These are phyloP conservation scores for Fukomys damarensis DNA, from an alignment of 2,113 vertebrate species.

Conservation along the genomic window DNA sequence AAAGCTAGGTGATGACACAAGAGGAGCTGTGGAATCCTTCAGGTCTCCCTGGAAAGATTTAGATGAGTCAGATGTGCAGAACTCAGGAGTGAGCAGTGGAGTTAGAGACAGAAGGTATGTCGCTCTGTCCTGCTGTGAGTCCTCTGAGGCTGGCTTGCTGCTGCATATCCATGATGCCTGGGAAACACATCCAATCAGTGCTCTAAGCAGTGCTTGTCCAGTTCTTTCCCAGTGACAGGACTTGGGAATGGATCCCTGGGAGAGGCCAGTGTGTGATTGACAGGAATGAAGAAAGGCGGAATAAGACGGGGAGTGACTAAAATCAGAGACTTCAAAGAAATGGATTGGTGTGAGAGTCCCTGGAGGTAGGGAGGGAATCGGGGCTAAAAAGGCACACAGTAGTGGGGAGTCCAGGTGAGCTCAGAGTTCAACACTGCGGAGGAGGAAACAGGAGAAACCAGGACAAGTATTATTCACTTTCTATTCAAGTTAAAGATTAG, in stretches of 20 bases:
- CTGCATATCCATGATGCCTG: not conserved
- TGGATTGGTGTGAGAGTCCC: not conserved
- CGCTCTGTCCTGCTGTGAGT: fast-evolving
- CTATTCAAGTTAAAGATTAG: not conserved
- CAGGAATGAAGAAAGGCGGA: not conserved
- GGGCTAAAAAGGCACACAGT: not conserved
- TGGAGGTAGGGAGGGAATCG: not conserved
- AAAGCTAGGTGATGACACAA: fast-evolving
- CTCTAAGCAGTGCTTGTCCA: fast-evolving
- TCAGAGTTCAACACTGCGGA: fast-evolving
- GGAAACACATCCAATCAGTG: not conserved
- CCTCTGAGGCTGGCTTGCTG: not conserved
- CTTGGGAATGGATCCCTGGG: not conserved
- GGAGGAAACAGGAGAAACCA: not conserved
- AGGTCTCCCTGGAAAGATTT: not conserved
- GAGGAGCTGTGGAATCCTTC: fast-evolving
- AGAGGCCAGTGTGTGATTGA: not conserved
- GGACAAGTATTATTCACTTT: not conserved
- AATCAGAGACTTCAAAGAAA: not conserved
- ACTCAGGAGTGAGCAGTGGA: not conserved
- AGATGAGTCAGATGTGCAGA: not conserved
- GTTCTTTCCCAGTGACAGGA: not conserved
- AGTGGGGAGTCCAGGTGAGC: fast-evolving
- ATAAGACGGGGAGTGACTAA: not conserved
- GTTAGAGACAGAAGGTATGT: not conserved